phyloP scores from a whole-genome alignment of 1,140 invertebrate genomes.

The Archivesica marissinica region DNA sequence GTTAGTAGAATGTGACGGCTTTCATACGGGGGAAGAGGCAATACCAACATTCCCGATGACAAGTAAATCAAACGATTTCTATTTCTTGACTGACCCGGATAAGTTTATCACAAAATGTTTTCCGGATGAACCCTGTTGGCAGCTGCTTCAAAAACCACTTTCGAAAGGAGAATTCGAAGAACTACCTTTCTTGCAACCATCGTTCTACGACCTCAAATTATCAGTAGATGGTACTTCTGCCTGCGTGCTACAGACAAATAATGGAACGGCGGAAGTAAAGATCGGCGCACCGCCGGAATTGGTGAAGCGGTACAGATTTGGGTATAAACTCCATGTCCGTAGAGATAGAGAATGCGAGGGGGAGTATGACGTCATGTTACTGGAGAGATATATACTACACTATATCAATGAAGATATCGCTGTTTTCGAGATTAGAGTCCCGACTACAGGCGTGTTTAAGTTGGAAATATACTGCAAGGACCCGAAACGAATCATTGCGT shows the following conservation, averaged over 20 bases:
- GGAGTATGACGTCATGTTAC: constrained; percentile 61
- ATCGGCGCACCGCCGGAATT: constrained; percentile 48
- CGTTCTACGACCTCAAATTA: constrained; percentile 63
- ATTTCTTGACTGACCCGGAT: constrained; percentile 70
- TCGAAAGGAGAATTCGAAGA: constrained; percentile 56
- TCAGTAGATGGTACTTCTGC: constrained; percentile 32
- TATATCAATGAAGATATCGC: constrained; percentile 56
- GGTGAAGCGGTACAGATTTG: constrained; percentile 50
- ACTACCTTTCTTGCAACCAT: constrained; percentile 62
- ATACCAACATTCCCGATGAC: not conserved
- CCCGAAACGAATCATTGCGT: constrained; percentile 19
- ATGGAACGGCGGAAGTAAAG: constrained; percentile 64
- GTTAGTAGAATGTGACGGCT: constrained; percentile 59
- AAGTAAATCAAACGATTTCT: constrained; percentile 62
- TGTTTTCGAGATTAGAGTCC: constrained; percentile 70
- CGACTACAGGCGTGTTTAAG: constrained; percentile 68
- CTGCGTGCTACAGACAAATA: constrained; percentile 57
- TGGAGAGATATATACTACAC: constrained; percentile 65
- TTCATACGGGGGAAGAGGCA: constrained; percentile 25
- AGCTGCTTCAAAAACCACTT: constrained; percentile 61
- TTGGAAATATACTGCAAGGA: constrained; percentile 65
- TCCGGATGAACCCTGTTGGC: constrained; percentile 68
- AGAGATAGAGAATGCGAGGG: constrained; percentile 51
- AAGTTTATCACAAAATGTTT: constrained; percentile 72
- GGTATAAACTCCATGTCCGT: constrained; percentile 63